A percentile compares a stretch with the other conserved stretches of the same genome.
These are phyloP conservation scores for Elegia similella DNA, from an alignment of 2,888 invertebrate species.

Conservation along the genomic window DNA sequence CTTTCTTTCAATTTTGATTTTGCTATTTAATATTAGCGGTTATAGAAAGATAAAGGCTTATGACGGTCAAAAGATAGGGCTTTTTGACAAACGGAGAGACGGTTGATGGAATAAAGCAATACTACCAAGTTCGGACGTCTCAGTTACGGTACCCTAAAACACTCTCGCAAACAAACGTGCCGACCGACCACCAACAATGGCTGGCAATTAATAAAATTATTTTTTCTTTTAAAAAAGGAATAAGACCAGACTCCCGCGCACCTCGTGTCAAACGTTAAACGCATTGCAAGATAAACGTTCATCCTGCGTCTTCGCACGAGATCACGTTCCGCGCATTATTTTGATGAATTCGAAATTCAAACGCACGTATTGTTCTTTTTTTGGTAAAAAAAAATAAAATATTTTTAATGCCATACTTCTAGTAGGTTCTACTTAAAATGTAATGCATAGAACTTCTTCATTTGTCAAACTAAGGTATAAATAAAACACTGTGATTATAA, in stretches of 20 bases:
- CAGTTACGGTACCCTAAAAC: background rate
- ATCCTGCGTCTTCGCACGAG: slow-evolving; percentile 57
- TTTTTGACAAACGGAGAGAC: too few species aligned
- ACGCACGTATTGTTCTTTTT: slow-evolving; percentile 43
- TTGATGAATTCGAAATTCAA: slow-evolving; percentile 63
- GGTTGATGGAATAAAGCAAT: too few species aligned
- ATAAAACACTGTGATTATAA: too few species aligned
- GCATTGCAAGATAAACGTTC: slow-evolving; percentile 60
- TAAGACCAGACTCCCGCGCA: slow-evolving; percentile 47
- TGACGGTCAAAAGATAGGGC: too few species aligned
- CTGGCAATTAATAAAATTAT: slow-evolving; percentile 57
- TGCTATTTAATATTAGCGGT: too few species aligned
- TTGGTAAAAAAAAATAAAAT: slow-evolving; percentile 24
- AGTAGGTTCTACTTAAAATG: too few species aligned
- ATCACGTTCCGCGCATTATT: slow-evolving; percentile 75
- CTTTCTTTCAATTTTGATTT: too few species aligned
- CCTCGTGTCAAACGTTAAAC: slow-evolving; percentile 52
- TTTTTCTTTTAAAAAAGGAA: slow-evolving; percentile 41
- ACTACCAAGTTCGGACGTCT: too few species aligned
- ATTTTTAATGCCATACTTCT: too few species aligned
- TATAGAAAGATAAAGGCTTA: too few species aligned
- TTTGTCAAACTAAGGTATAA: too few species aligned
- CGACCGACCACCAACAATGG: slow-evolving; percentile 61
- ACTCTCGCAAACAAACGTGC: slow-evolving; percentile 27
- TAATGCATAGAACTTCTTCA: too few species aligned